Percentiles rank a stretch among this genome's conserved stretches.
phyloP scores from a whole-genome alignment of 2,888 invertebrate species.

The Drosophila paramelanica region DNA sequence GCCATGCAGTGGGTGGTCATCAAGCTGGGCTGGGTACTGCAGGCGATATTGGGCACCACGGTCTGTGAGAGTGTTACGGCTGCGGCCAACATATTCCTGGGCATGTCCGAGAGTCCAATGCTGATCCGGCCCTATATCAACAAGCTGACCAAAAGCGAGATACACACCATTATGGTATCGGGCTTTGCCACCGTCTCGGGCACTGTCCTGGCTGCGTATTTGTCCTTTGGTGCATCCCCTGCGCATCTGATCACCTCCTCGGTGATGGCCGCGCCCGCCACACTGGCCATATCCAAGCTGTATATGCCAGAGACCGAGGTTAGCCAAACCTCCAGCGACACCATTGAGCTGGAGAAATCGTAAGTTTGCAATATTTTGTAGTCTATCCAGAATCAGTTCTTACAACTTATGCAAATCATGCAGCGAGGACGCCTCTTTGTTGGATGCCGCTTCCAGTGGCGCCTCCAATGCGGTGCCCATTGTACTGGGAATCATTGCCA shows the following conservation, averaged over 20 bases:
- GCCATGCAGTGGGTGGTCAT: constrained; percentile 94
- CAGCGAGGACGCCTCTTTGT: constrained; percentile 92
- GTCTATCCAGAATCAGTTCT: no score
- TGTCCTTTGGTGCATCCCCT: constrained; percentile 94
- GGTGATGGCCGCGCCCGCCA: constrained; percentile 98
- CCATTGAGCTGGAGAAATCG: constrained; percentile 90
- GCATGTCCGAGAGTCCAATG: constrained; percentile 96
- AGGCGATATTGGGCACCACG: constrained; percentile 91
- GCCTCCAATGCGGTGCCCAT: constrained; percentile 92
- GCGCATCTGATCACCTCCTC: constrained; percentile 96
- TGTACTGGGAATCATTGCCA: constrained; percentile 94
- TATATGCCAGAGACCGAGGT: constrained; percentile 96
- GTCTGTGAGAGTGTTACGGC: constrained; percentile 97
- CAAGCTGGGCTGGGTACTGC: constrained; percentile 92
- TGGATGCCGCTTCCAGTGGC: constrained; percentile 97
- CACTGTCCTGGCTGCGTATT: constrained; percentile 96
- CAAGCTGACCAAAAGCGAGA: constrained; percentile 93
- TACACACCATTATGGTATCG: constrained; percentile 96
- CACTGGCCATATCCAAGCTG: constrained; percentile 95
- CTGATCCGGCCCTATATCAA: constrained; percentile 94
- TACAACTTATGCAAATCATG: background rate
- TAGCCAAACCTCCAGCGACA: constrained; percentile 90
- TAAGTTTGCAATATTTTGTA: constrained; percentile 83
- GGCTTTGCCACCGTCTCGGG: constrained; percentile 98
- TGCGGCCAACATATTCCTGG: constrained; percentile 97